Base-by-base conservation (phyloP, 2,888 invertebrate genomes). In the Drosophila tanythrix region DNA sequence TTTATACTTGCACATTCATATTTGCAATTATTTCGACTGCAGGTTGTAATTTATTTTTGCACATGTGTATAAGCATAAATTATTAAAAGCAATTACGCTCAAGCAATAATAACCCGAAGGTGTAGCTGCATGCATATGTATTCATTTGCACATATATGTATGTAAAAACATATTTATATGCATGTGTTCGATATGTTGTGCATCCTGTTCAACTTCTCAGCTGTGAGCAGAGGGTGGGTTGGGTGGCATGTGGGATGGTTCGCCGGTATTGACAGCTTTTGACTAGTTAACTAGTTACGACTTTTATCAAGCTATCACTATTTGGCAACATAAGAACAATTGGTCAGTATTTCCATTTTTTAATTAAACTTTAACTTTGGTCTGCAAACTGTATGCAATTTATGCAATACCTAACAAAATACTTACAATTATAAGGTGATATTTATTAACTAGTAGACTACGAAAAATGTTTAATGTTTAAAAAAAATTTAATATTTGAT, bases 181-280 rank as follows among this genome's bases (percentile, higher is more conserved):
- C 21, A 33, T 4, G 25, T 25, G 35, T 36, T 58, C 50, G 51
- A 69, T 71, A 60, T 83, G 76, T 74, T 82, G 67, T 82, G 75
- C 81, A 80, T 85, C 73, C 83, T 81, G 77, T 74, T 55, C 53
- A 69, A 70, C 51, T 77, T 76, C 65, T 75, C 62, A 64, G 65
- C 59, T 70, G 67, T 73, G 55, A 61, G 74, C 27, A 36, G 15
- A 27, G 50, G 55, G 13, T 11, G 21, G 46, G 25, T 48, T 18
- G 27, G 53, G 29, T 18, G 40, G 38, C 29, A 52, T 18, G 11
- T 15, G 2, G n/a, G 11, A 29, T 27, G 31, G 21, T 15, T 36
- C 40, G 38, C 64, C 62, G 57, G 48, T 55, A 33, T 50, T n/a
- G 40, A 56, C 31, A 29, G 46, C 40, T 31, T 43, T 40, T 25